A percentile compares a stretch with the other conserved stretches of the same genome.
phyloP scores from a whole-genome alignment of 2,113 vertebrate species.

The Danionella cerebrum region DNA sequence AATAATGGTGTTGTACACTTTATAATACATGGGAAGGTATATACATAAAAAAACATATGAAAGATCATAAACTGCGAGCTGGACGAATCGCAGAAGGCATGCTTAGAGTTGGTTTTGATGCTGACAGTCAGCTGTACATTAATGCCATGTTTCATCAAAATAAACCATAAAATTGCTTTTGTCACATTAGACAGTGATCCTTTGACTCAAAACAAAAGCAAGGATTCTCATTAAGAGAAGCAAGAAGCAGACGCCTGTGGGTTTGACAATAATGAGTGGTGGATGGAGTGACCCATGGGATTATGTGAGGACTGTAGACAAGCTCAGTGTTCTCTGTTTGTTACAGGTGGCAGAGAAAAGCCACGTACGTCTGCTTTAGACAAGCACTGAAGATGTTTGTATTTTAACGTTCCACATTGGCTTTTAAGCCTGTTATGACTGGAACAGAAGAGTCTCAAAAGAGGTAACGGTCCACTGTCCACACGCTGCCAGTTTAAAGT shows the following conservation, averaged over 20 bases:
- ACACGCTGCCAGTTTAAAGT: conserved; percentile 17
- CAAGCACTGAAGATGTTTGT: not conserved
- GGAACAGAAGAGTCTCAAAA: conserved; percentile 2
- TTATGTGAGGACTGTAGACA: conserved; percentile 4
- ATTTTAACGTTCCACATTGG: not conserved
- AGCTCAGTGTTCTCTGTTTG: not conserved
- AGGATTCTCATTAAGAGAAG: conserved; percentile 25
- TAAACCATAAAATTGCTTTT: no score
- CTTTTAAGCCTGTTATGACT: conserved; percentile 16
- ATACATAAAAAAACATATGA: no score
- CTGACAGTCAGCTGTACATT: no score
- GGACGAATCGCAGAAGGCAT: no score
- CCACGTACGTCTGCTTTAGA: not conserved
- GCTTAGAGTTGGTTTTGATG: no score
- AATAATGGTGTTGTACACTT: no score
- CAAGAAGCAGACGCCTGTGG: not conserved
- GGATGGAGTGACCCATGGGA: conserved; percentile 23
- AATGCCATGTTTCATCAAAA: no score
- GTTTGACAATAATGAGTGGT: conserved; percentile 28
- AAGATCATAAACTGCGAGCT: no score
- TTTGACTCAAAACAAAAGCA: conserved; percentile 17
- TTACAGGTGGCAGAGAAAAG: conserved; percentile 11
- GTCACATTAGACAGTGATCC: conserved; percentile 3
- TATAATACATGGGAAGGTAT: no score
- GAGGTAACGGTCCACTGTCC: conserved; percentile 8